Conservation (phyloP, 2,888 invertebrate species). For the Bruchidius siliquastri region DNA sequence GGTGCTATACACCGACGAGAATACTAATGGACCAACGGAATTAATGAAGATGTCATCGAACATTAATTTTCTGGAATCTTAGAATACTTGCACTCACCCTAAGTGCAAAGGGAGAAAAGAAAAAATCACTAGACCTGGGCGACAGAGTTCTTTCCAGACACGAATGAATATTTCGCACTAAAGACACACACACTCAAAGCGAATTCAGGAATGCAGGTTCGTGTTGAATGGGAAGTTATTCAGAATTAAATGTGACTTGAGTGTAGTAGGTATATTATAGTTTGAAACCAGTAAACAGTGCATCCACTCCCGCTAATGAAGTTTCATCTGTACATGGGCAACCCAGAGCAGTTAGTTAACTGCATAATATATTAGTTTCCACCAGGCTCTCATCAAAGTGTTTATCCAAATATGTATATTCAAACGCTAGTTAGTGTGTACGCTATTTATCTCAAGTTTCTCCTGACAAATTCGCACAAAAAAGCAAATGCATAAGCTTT, state of each 20-base stretch:
- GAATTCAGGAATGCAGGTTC: not conserved
- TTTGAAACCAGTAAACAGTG: not conserved
- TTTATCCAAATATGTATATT: not conserved
- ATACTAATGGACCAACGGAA: too few relatives aligned
- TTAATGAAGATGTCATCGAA: too few relatives aligned
- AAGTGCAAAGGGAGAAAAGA: too few relatives aligned
- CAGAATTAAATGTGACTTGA: not conserved
- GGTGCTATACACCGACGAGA: too few relatives aligned
- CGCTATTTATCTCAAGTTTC: too few relatives aligned
- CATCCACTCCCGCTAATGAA: not conserved
- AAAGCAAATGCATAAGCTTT: too few relatives aligned
- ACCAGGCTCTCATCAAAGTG: not conserved
- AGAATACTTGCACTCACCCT: too few relatives aligned
- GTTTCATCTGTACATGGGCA: not conserved
- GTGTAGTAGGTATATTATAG: not conserved
- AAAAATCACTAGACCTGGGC: not conserved
- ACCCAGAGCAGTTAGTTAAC: not conserved
- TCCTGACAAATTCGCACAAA: too few relatives aligned
- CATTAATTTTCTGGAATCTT: too few relatives aligned
- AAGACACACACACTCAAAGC: not conserved
- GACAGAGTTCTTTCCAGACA: not conserved
- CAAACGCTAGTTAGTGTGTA: too few relatives aligned
- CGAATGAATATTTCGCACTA: not conserved
- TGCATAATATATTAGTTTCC: not conserved
- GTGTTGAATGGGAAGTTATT: not conserved